Evolutionary conservation across 2,113 vertebrate species (phyloP).

Genomic region (Galbula dea): DNA sequence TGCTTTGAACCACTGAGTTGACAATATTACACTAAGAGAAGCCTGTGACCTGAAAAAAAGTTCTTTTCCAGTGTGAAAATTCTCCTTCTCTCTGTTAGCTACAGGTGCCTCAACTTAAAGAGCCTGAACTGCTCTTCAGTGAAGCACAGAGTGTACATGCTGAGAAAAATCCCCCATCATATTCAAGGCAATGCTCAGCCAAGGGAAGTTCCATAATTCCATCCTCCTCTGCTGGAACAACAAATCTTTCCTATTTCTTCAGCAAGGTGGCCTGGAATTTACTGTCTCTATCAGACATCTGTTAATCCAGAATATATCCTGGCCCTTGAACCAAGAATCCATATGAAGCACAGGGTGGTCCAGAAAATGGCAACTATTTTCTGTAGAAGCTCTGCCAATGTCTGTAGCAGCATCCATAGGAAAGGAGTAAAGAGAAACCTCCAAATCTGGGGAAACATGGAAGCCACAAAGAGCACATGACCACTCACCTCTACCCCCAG

Average conservation of each 20-base stretch:
- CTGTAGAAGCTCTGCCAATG: not conserved
- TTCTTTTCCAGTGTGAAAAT: not conserved
- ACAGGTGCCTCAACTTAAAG: not conserved
- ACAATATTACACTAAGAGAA: not conserved
- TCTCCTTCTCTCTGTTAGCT: not conserved
- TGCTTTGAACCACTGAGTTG: not conserved
- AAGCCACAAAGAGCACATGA: not conserved
- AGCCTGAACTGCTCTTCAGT: not conserved
- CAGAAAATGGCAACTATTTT: not conserved
- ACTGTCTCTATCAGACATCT: not conserved
- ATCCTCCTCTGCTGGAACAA: not conserved
- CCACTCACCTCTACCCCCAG: conserved; percentile 88
- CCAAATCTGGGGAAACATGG: not conserved
- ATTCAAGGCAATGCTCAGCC: not conserved
- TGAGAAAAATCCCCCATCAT: not conserved
- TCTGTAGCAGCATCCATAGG: not conserved
- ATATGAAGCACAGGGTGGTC: not conserved
- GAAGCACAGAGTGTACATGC: not conserved
- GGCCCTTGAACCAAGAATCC: not conserved
- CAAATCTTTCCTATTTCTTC: not conserved
- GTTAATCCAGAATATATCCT: not conserved
- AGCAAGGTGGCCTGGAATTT: not conserved
- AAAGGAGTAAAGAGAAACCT: not conserved
- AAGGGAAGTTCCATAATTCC: not conserved
- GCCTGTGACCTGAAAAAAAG: not conserved